Base-by-base conservation (phyloP, 2,888 invertebrate species). In the Ennomos fuscantarius region DNA sequence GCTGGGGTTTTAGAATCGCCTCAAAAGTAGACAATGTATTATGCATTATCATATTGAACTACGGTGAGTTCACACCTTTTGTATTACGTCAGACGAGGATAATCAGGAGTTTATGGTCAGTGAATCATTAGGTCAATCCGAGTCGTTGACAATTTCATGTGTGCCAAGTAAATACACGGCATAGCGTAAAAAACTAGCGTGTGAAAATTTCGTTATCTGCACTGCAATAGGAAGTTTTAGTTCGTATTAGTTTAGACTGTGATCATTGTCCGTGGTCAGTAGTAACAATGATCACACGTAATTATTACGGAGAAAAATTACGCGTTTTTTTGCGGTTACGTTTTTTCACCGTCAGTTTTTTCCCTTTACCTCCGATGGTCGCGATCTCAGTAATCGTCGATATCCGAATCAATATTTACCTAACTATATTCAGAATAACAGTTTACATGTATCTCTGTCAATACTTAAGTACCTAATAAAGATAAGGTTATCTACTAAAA, bases 81-180 rank as follows among this genome's bases (percentile, higher is more conserved):
- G 70, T 77, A 75, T 87, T 82, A 85, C 88, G 86, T 89, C 88
- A 86, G 72, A 80, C 70, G 74, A 87, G 89, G 89, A 89, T 88
- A 90, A 89, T 74, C 75, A 64, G 69, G 76, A 78, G 82, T 81
- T 83, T 87, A 84, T 86, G 86, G 86, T 81, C 80, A 86, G 77
- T 90, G 89, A 90, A 85, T 90, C 90, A 90, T 87, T 90, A 82
- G 89, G 89, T 89, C 89, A 87, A 87, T 81, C 76, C 74, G 74
- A 81, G 84, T 83, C 86, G 85, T 87, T 87, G 87, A 87, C 89
- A 87, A 89, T 83, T 76, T 84, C 79, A 86, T 82, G 78, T 84
- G 76, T 86, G 85, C 75, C 82, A 87, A 81, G 77, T 79, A 82
- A 84, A 87, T 24, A 24, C 74, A 78, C 67, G 60, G 73, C 74